Evolutionary conservation across 2,888 invertebrate genomes (phyloP).

Genomic region (Notodonta ziczac): DNA sequence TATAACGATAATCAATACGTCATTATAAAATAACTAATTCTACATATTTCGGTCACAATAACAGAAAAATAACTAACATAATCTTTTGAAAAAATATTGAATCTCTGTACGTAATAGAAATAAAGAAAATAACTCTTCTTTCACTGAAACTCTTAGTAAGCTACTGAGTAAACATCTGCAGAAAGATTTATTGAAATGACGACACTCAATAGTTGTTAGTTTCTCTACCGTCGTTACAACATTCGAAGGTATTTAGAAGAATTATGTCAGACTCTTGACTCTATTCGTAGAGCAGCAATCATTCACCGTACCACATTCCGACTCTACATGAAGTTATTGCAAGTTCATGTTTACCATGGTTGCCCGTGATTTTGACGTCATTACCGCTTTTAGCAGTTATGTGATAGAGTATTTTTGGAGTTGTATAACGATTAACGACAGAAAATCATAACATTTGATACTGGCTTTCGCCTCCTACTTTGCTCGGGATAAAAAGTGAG

Average conservation of each 20-base stretch:
- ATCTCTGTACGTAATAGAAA: too few species aligned
- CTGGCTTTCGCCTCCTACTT: too few species aligned
- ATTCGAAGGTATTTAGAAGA: background rate
- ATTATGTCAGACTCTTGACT: background rate
- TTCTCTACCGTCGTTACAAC: background rate
- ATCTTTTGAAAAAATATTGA: too few species aligned
- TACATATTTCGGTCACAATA: too few species aligned
- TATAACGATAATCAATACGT: too few species aligned
- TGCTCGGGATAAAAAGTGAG: too few species aligned
- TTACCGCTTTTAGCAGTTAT: constrained; percentile 32
- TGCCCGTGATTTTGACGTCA: constrained; percentile 28
- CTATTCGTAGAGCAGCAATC: background rate
- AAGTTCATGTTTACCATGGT: constrained; percentile 13
- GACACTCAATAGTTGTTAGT: background rate
- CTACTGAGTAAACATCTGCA: too few species aligned
- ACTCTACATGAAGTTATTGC: background rate
- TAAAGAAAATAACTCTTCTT: background rate
- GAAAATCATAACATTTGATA: constrained; percentile 17
- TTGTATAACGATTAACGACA: constrained; percentile 17
- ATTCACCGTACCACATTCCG: background rate
- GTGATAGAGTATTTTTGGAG: constrained; percentile 35
- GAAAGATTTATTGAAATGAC: background rate
- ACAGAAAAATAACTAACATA: too few species aligned
- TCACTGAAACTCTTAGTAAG: background rate
- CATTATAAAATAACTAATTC: too few species aligned